Conservation (phyloP, 2,113 vertebrate genomes). For the Syrrhaptes paradoxus region DNA sequence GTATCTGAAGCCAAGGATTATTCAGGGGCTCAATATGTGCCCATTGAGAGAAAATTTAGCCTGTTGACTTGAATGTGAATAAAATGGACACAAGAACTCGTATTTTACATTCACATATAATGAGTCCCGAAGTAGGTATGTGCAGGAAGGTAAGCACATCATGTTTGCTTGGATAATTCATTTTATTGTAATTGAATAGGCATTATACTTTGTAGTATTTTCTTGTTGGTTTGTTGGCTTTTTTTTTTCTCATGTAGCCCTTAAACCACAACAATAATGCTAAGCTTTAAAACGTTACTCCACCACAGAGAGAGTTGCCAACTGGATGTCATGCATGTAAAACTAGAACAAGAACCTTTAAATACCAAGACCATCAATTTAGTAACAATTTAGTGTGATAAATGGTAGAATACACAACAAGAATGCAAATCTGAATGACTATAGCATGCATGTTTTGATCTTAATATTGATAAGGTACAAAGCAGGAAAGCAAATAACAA, state of each 20-base stretch:
- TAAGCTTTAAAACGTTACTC: background rate
- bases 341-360: conserved; percentile 24
- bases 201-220: background rate
- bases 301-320: background rate
- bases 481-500: background rate
- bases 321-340: conserved; percentile 15
- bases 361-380: conserved; percentile 9
- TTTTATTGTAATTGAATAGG: background rate
- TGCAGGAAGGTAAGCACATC: background rate
- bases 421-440: background rate
- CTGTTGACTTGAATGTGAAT: background rate
- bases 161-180: background rate
- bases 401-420: background rate
- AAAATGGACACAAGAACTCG: background rate
- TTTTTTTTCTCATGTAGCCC: background rate
- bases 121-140: background rate
- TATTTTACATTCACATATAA: background rate
- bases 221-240: background rate
- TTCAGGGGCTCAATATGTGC: background rate
- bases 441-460: background rate
- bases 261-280: too few relatives aligned
- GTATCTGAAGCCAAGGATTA: background rate
- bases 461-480: background rate
- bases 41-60: background rate
- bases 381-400: background rate